Evolutionary conservation across 2,797 vertebrate species (phyloP).

Genomic region (Ctenopoma kingsleyae): DNA sequence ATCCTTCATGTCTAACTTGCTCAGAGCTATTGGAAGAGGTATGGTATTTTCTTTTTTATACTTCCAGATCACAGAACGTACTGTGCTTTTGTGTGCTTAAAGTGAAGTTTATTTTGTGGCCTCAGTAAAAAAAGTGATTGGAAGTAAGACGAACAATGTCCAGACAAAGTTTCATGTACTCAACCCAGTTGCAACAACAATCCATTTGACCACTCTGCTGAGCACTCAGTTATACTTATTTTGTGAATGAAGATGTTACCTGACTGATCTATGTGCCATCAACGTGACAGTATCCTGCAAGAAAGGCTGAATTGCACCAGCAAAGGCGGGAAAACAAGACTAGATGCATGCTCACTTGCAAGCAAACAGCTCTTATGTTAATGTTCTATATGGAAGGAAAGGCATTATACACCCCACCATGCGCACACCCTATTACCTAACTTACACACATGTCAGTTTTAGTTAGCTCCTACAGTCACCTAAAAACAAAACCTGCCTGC

Average conservation of each 20-base stretch:
- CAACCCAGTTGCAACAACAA: background rate
- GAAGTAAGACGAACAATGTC: background rate
- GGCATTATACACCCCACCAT: too few species aligned
- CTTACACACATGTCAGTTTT: constrained; percentile 11
- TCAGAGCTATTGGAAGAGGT: constrained; percentile 19
- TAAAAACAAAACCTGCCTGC: background rate
- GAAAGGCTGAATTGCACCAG: background rate
- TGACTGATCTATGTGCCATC: background rate
- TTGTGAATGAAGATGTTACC: too few species aligned
- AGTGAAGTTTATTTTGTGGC: background rate
- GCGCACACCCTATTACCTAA: too few species aligned
- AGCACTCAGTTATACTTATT: too few species aligned
- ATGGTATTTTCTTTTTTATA: constrained; percentile 8
- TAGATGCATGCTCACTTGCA: background rate
- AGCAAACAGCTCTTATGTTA: background rate
- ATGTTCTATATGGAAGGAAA: background rate
- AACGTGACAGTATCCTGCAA: background rate
- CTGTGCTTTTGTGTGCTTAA: background rate
- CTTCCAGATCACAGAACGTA: background rate
- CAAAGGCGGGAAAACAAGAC: too few species aligned
- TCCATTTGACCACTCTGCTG: background rate
- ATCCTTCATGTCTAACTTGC: constrained; percentile 6
- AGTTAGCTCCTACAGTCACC: background rate
- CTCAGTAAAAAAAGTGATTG: background rate
- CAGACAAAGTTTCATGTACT: background rate